Evolutionary conservation across 2,888 invertebrate species (phyloP).

Genomic region (Stratiomys singularior): DNA sequence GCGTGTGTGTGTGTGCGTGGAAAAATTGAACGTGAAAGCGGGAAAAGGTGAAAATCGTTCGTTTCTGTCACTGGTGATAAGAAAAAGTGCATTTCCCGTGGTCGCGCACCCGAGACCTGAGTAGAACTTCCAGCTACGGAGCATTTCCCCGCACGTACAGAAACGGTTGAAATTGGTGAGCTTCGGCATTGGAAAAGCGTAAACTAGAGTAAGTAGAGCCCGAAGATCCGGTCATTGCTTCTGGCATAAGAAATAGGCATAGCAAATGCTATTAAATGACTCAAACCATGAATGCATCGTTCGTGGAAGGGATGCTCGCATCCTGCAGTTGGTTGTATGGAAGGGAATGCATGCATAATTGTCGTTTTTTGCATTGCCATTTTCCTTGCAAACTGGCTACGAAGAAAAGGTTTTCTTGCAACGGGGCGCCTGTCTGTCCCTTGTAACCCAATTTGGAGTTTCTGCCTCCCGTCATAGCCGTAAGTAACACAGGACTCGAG

Average conservation of each 20-base stretch:
- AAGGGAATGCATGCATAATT: too few species aligned
- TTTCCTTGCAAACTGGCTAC: neutral
- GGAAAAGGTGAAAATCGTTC: slow-evolving; percentile 32
- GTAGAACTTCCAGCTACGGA: neutral
- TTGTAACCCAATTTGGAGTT: slow-evolving; percentile 32
- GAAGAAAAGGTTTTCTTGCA: neutral
- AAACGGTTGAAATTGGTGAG: neutral
- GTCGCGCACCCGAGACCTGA: neutral
- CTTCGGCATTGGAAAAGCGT: neutral
- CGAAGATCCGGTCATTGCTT: neutral
- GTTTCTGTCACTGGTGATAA: slow-evolving; percentile 17
- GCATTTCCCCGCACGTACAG: neutral
- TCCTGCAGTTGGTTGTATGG: too few species aligned
- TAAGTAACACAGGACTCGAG: neutral
- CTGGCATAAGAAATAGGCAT: neutral
- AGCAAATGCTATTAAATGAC: too few species aligned
- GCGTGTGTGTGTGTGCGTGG: slow-evolving; percentile 14
- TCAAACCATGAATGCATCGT: too few species aligned
- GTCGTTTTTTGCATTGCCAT: neutral
- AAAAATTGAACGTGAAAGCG: slow-evolving; percentile 18
- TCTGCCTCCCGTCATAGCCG: neutral
- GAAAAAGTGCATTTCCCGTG: slow-evolving; percentile 39
- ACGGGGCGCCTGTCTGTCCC: slow-evolving; percentile 19
- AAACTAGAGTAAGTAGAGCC: slow-evolving; percentile 32
- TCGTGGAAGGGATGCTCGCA: too few species aligned